Conservation (phyloP, 2,888 invertebrate genomes). For the Acronicta psi region DNA sequence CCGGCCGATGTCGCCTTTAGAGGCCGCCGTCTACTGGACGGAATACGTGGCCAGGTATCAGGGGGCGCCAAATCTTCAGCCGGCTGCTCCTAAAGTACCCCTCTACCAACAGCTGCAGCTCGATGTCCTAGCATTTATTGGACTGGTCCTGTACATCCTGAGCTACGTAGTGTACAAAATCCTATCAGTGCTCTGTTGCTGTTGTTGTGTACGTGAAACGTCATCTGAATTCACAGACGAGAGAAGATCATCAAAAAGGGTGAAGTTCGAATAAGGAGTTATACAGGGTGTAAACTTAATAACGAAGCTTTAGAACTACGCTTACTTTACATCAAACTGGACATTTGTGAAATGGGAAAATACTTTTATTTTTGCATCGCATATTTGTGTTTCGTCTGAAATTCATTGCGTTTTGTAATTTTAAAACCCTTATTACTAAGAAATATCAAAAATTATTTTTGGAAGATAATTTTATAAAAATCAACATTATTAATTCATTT, state of each 20-base stretch:
- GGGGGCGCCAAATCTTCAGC: conserved; percentile 79
- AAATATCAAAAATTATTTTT: too few species aligned
- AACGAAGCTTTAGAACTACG: too few species aligned
- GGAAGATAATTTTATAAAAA: too few species aligned
- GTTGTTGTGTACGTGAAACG: conserved; percentile 69
- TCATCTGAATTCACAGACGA: conserved; percentile 64
- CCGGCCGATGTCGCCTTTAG: conserved; percentile 85
- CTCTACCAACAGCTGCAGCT: conserved; percentile 80
- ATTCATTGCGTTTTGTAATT: too few species aligned
- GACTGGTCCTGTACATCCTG: conserved; percentile 74
- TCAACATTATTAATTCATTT: too few species aligned
- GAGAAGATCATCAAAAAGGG: conserved; percentile 74
- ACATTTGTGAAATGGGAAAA: too few species aligned
- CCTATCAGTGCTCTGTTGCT: conserved; percentile 75
- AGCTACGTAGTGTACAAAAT: conserved; percentile 74
- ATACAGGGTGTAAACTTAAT: too few species aligned
- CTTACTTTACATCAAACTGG: too few species aligned
- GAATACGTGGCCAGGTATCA: conserved; percentile 87
- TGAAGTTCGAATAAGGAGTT: conserved; percentile 85
- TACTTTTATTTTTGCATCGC: too few species aligned
- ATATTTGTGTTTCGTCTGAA: too few species aligned
- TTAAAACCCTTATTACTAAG: too few species aligned
- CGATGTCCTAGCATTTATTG: conserved; percentile 80
- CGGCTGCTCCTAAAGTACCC: conserved; percentile 73
- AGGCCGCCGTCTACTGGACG: conserved; percentile 89